Conservation (phyloP, 2,888 invertebrate species). For the Drosophila mulleri region DNA sequence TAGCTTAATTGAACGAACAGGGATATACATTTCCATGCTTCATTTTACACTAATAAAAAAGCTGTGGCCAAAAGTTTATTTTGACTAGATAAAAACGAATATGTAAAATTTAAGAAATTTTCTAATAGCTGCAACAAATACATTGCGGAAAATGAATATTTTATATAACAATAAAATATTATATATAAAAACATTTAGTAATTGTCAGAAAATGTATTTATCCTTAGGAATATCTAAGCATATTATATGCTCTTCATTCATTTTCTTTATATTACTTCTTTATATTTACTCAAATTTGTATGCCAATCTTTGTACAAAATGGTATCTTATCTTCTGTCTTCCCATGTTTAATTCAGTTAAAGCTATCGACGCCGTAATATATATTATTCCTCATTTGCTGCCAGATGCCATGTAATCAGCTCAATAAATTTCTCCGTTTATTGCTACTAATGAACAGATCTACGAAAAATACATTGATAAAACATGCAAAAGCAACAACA, state of each 20-base stretch:
- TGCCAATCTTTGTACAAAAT: neutral
- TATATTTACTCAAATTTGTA: no score
- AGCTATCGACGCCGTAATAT: neutral
- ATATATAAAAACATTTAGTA: neutral
- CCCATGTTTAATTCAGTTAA: neutral
- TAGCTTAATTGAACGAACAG: slow-evolving; percentile 8
- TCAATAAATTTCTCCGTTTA: slow-evolving; percentile 44
- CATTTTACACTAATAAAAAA: neutral
- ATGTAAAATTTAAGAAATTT: neutral
- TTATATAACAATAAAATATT: neutral
- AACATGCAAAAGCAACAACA: slow-evolving; percentile 52
- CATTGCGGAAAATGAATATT: neutral
- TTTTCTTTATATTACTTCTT: neutral
- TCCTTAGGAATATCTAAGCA: neutral
- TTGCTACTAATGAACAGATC: slow-evolving; percentile 45
- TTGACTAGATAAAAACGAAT: neutral
- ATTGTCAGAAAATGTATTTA: neutral
- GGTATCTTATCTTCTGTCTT: neutral
- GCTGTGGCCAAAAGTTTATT: neutral
- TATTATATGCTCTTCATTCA: neutral
- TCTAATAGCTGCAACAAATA: neutral
- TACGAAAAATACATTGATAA: slow-evolving; percentile 41
- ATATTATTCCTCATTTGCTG: neutral
- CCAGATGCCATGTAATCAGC: neutral
- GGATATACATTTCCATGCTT: neutral